Conservation (phyloP, 2,888 invertebrate genomes). For the Morpho helenor region DNA sequence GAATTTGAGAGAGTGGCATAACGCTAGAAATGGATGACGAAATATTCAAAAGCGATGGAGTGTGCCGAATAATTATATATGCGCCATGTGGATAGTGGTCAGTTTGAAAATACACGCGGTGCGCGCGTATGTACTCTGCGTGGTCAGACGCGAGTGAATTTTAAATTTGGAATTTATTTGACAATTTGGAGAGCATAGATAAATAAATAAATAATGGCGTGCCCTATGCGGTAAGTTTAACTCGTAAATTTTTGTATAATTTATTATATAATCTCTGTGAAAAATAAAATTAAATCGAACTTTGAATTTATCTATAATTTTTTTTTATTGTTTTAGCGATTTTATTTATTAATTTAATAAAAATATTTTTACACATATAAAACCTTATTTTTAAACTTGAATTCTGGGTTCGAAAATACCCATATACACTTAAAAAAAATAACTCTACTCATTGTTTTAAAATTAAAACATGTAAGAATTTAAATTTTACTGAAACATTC, state of each 20-base stretch:
- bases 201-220: slow-evolving; percentile 51
- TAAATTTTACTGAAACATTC: too few relatives aligned
- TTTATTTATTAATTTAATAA: too few relatives aligned
- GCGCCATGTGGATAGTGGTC: background rate
- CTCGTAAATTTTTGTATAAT: background rate
- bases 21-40: slow-evolving; percentile 16
- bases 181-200: background rate
- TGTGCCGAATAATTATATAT: background rate
- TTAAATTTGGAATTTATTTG: slow-evolving; percentile 23
- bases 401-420: too few relatives aligned
- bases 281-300: too few relatives aligned
- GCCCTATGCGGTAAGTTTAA: slow-evolving; percentile 62
- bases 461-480: too few relatives aligned
- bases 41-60: slow-evolving; percentile 14
- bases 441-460: too few relatives aligned
- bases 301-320: too few relatives aligned
- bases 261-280: too few relatives aligned
- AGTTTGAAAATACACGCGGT: slow-evolving; percentile 10
- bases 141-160: slow-evolving; percentile 25
- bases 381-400: too few relatives aligned
- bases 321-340: too few relatives aligned
- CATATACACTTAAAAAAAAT: too few relatives aligned
- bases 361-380: too few relatives aligned
- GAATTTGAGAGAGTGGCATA: slow-evolving; percentile 1
- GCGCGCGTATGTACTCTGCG: slow-evolving; percentile 34